Evolutionary conservation across 1,140 invertebrate genomes (phyloP), one percentile per base, ranked within the genome.

Genomic region (Heliconius congener): DNA sequence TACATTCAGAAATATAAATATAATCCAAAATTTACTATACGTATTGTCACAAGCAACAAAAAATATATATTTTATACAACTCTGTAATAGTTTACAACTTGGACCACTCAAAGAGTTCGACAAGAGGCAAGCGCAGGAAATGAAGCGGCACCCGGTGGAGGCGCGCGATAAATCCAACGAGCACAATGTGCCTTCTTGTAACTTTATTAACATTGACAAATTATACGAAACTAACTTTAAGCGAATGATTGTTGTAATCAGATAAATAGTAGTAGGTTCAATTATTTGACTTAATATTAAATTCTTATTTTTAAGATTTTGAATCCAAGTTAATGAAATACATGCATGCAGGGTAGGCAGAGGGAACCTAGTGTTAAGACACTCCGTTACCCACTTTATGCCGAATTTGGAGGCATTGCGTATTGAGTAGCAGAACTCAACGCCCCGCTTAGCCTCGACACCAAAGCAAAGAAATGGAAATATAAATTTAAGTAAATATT

Each of bases 131-230:
- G 88, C 86, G 81, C 86, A 89, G 90, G 91, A 93, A 93, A 91
- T 93, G 91, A 93, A 93, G 84, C 86, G 87, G 83, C 76, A 82
- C 86, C 85, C 89, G 90, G 85, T 83, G 86, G 84, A 84, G 86
- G 80, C 84, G 82, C 55, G 77, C 87, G 89, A 90, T 89, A 89
- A 87, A 87, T 87, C 85, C 85, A 75, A 70, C 80, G 74, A 57
- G 76, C 82, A 91, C 89, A 91, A 90, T 90, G 87, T 81, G 86
- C 86, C 87, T 90, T 90, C 90, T 91, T 91, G 87, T 81, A 57
- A 87, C 88, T 91, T 93, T 88, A 91, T 90, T 91, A 88, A 88
- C 86, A 77, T 72, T 85, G 91, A 93, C 91, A 91, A 93, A 93
- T 93, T 93, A 87, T 86, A 82, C 81, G 60, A 30, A 52, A 71